These are phyloP conservation scores for Mungos mungo DNA, from an alignment of 2,113 vertebrate species.

Conservation along the genomic window DNA sequence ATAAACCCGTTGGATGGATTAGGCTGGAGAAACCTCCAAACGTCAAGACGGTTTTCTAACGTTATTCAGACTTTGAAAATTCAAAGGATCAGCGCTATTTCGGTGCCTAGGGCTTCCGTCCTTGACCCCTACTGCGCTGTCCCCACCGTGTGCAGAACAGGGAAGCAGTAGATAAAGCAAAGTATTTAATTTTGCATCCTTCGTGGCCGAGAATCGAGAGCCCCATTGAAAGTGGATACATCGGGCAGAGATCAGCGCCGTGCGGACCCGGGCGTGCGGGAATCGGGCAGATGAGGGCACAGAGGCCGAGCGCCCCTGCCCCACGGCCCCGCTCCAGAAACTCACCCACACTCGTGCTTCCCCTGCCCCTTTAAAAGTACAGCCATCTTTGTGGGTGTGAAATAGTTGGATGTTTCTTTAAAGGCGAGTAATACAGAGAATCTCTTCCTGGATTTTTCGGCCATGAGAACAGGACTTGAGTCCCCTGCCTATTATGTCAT, in stretches of 20 bases:
- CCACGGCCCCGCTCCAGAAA: background rate
- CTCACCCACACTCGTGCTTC: too few species aligned
- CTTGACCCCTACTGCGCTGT: background rate
- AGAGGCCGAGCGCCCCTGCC: background rate
- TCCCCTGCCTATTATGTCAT: too few species aligned
- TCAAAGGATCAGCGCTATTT: background rate
- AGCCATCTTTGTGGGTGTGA: too few species aligned
- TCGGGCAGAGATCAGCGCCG: background rate
- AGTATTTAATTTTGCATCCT: background rate
- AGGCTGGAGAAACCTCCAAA: background rate
- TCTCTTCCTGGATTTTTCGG: too few species aligned
- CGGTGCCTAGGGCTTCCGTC: background rate
- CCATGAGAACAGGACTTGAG: too few species aligned
- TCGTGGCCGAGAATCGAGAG: fast-evolving
- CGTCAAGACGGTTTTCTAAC: background rate
- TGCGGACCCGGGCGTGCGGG: fast-evolving
- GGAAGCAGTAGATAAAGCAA: too few species aligned
- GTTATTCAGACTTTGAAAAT: background rate
- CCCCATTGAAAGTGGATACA: too few species aligned
- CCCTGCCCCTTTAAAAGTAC: too few species aligned
- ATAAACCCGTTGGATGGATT: background rate
- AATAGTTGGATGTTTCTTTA: too few species aligned
- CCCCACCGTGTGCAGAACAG: background rate
- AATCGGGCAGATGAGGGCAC: background rate
- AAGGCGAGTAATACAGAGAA: too few species aligned